Evolutionary conservation across 2,113 vertebrate species (phyloP), one percentile per base, ranked within the genome.

Genomic region (Lethenteron reissneri): DNA sequence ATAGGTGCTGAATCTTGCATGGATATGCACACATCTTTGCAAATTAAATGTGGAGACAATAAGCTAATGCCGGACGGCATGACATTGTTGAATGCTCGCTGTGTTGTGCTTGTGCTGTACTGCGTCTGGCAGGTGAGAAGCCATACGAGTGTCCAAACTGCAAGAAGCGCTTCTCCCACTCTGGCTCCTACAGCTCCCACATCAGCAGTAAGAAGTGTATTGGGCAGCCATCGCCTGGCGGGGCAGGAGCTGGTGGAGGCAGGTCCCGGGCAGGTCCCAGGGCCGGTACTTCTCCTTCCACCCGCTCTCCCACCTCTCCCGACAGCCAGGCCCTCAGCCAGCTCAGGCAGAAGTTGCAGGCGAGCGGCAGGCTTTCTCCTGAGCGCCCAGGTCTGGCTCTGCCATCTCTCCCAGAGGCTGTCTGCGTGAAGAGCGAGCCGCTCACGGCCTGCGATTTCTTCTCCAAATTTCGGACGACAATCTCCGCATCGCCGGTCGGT

Each of bases 191-290:
- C 84, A 99, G 94, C 81, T 99, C 94, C 69, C 94, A 99, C 84
- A 99, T 99, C 78, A 97, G 92, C 84, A 97, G 92, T 85, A 99
- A 97, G 81, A 99, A 99, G 81, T 99, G 94, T 80, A 99, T 99
- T 74, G 94, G 94, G 72, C 83, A 97, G 78, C 95, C 97, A 70
- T 89, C 94, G 19, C 89, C 96, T 75, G 97, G 97, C 25, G 76
- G 81, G 70, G 80, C 80, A 73, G 80, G 81, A 62, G 58, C 73
- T 74, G 76, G 80, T 75, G 74, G 72, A 69, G 94, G 94, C 74
- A 81, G 94, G 76, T 90, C 96, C 89, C 87, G 92, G 78, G 83
- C 84, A 80, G 92, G 83, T 82, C 84, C 92, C 83, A 99, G 96
- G 82, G 83, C 87, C 2, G 88, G 90, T 82, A 95, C 92, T 76